These are phyloP conservation scores for Lineus longissimus DNA, from an alignment of 1,140 invertebrate species.

Conservation along the genomic window DNA sequence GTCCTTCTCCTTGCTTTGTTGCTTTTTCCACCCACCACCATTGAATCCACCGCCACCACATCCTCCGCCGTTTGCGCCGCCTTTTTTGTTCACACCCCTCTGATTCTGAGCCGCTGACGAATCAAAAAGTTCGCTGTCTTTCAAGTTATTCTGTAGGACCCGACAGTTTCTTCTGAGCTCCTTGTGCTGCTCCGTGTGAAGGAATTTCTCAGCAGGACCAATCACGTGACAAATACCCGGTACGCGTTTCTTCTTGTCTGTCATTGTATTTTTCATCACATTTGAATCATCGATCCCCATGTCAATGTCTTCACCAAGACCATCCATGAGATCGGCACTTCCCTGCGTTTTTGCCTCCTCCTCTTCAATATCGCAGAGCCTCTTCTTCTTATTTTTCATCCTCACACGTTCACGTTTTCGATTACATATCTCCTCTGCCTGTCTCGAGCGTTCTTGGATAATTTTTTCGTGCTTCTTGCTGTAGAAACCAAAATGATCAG, in stretches of 20 bases:
- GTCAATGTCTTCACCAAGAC: neutral
- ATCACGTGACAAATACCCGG: neutral
- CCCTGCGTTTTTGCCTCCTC: too few species aligned
- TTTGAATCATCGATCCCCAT: neutral
- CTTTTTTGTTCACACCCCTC: neutral
- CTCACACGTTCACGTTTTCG: neutral
- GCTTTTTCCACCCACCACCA: neutral
- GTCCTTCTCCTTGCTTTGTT: neutral
- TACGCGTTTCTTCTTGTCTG: neutral
- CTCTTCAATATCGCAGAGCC: constrained; percentile 7
- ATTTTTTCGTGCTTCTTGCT: constrained; percentile 1
- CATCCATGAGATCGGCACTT: neutral
- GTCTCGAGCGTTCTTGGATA: neutral
- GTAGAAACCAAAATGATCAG: constrained; percentile 1
- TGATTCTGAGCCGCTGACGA: constrained; percentile 5
- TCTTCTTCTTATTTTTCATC: constrained; percentile 5
- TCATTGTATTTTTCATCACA: neutral
- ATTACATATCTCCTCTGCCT: constrained; percentile 2
- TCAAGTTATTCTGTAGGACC: constrained; percentile 4
- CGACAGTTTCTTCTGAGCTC: constrained; percentile 5
- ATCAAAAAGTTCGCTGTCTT: constrained; percentile 6
- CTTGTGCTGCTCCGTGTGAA: neutral
- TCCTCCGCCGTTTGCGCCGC: neutral
- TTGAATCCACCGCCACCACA: too few species aligned
- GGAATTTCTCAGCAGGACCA: neutral